Conservation (phyloP, 2,113 vertebrate genomes). For the Porphyrio hochstetteri region DNA sequence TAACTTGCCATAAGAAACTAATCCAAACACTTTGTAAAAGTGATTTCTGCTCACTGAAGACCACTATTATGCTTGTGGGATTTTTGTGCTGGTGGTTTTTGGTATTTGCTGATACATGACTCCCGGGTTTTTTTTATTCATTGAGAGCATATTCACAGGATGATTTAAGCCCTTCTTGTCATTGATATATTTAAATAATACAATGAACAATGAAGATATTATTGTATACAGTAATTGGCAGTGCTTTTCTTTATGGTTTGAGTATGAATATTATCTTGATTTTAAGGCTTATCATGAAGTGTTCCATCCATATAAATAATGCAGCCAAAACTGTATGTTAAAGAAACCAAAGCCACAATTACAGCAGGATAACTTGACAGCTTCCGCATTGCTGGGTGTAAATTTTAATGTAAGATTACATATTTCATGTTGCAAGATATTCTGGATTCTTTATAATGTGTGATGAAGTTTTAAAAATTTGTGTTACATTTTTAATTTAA, state of each 20-base stretch:
- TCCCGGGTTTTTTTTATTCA: constrained; percentile 17
- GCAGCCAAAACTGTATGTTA: not conserved
- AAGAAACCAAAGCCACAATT: not conserved
- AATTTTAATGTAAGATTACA: not conserved
- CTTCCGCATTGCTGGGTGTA: not conserved
- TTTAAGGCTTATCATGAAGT: not conserved
- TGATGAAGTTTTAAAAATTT: not conserved
- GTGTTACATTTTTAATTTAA: not conserved
- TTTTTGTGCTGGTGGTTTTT: constrained; percentile 37
- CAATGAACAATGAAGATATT: constrained; percentile 4
- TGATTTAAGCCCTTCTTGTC: not conserved
- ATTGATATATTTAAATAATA: constrained; percentile 8
- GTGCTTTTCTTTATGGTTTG: not conserved
- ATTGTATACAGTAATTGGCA: not conserved
- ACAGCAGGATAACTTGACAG: not conserved
- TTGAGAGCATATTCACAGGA: not conserved
- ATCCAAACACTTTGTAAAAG: not conserved
- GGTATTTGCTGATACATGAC: not conserved
- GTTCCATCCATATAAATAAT: not conserved
- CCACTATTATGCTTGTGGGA: not conserved
- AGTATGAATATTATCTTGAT: not conserved
- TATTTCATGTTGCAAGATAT: not conserved
- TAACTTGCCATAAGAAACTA: not conserved
- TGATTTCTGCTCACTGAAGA: not conserved
- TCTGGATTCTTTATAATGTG: not conserved